Base-by-base conservation (phyloP, 1,140 invertebrate species). In the Centruroides vittatus region DNA sequence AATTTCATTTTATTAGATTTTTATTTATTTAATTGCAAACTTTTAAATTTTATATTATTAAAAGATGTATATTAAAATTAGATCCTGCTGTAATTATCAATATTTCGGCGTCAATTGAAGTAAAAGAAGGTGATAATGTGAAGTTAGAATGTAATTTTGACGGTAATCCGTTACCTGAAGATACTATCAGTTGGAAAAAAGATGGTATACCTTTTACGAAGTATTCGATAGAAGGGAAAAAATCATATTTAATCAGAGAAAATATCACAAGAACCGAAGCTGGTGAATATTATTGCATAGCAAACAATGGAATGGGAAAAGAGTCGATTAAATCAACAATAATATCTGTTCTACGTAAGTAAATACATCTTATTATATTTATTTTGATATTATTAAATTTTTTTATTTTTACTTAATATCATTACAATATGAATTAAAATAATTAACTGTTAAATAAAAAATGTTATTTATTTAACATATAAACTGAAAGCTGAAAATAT, bases 211-310 rank as follows among this genome's bases (percentile, higher is more conserved):
- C 54, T 64, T 71, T 50, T 80, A 80, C 35, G 82, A 84, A 62
- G 86, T 87, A 70, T 81, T 59, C 78, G 81, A 60, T 79, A 78
- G 65, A 86, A 23, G 6, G 85, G 68, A 80, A 81, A 55, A 90
- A 85, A 48, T 88, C 90, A 35, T 86, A 84, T 66, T 77, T 98
- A 8, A 81, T 84, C 48, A 84, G 97, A 58, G 79, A 81, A 49
- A 76, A 84, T 68, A 84, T 89, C 0, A 82, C 80, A 46, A 82
- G 86, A 65, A 83, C 88, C 70, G 90, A 93, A 73, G 86, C 86
- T 58, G 90, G 90, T 9, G 81, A 89, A 53, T 96, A 96, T 73
- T 93, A 89, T 84, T 97, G 93, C 76, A 86, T 92, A 65, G 93
- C 93, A 35, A 83, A 82, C 65, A 97, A 96, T 74, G 73, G 87